These are phyloP conservation scores for Bufo gargarizans DNA, from an alignment of 2,113 vertebrate species.

Conservation along the genomic window DNA sequence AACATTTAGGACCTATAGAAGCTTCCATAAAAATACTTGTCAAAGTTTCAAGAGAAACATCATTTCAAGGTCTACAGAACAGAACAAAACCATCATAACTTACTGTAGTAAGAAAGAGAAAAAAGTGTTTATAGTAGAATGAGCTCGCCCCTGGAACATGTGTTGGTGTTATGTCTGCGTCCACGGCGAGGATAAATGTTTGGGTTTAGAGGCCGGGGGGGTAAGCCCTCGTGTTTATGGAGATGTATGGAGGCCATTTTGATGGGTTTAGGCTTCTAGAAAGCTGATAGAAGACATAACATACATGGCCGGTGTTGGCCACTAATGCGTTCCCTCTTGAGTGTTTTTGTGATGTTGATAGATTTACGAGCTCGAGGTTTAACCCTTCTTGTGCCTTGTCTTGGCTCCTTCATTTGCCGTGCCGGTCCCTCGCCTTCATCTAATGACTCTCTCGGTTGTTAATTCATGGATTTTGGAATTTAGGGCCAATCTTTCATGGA, in stretches of 20 bases:
- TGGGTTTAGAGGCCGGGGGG: not conserved
- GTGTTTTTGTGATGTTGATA: slow-evolving; percentile 16
- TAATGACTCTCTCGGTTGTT: slow-evolving; percentile 37
- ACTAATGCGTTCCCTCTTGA: not conserved
- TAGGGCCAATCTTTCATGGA: slow-evolving; percentile 41
- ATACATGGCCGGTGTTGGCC: not conserved
- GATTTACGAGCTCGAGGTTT: not conserved
- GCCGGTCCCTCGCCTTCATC: not conserved
- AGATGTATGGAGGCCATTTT: not conserved
- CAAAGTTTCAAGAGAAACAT: slow-evolving; percentile 1
- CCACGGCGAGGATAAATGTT: slow-evolving; percentile 10
- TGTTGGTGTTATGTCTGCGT: slow-evolving; percentile 19
- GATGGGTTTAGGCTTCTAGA: not conserved
- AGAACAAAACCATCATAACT: slow-evolving; percentile 23
- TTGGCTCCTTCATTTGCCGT: not conserved
- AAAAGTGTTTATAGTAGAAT: slow-evolving; percentile 15
- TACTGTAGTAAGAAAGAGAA: not conserved
- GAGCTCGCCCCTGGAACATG: not conserved
- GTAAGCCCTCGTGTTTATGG: slow-evolving; percentile 2
- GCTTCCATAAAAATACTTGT: not conserved
- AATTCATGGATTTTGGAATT: slow-evolving; percentile 45
- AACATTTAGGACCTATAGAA: not conserved
- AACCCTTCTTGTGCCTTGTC: not conserved
- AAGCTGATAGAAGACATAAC: not conserved
- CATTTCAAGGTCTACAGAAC: slow-evolving; percentile 25